Conservation (phyloP, 1,140 invertebrate genomes). For the Linepithema humile region DNA sequence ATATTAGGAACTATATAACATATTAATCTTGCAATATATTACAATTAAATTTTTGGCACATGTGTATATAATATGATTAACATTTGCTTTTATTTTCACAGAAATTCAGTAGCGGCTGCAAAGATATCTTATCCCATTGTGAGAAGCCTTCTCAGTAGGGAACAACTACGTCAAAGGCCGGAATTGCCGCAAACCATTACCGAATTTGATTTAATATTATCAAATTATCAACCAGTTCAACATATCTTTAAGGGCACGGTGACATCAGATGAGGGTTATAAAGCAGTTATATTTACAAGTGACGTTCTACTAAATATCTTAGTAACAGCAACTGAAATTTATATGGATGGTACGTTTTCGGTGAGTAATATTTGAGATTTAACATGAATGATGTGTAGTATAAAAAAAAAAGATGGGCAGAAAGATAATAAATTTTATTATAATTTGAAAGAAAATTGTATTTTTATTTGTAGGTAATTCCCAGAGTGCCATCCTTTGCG, state of each 20-base stretch:
- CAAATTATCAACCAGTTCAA: background rate
- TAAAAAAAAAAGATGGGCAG: background rate
- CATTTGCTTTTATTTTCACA: background rate
- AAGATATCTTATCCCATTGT: background rate
- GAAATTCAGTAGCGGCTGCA: background rate
- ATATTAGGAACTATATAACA: too few relatives aligned
- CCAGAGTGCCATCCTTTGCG: background rate
- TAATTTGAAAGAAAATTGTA: background rate
- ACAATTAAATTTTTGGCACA: too few relatives aligned
- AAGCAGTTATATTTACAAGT: background rate
- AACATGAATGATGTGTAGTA: background rate
- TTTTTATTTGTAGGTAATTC: background rate
- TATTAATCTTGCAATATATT: too few relatives aligned
- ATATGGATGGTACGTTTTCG: conserved; percentile 3
- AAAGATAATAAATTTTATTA: background rate
- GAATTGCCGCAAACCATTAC: background rate
- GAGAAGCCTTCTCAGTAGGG: background rate
- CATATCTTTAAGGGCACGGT: background rate
- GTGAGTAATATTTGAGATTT: background rate
- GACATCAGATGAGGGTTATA: background rate
- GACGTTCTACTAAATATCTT: background rate
- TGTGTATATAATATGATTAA: background rate
- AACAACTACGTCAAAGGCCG: background rate
- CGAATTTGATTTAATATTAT: background rate
- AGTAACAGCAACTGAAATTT: background rate